Evolutionary conservation across 2,888 invertebrate genomes (phyloP).

Genomic region (Limnephilus auricula): DNA sequence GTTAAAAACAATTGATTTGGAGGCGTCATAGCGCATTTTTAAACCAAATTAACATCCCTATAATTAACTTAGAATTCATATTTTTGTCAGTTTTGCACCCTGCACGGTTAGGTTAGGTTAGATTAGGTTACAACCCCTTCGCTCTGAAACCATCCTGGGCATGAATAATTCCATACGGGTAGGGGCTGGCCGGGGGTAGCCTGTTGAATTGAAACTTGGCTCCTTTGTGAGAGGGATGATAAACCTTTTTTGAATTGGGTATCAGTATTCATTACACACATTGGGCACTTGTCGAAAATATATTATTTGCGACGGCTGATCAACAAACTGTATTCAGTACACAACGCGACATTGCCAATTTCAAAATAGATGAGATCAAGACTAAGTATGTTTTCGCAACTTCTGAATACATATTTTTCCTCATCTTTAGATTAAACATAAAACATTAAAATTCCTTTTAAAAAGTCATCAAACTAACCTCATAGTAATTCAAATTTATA

Average conservation of each 20-base stretch:
- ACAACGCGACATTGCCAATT: neutral
- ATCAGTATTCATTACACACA: constrained; percentile 36
- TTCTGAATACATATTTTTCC: neutral
- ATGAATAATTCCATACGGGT: constrained; percentile 37
- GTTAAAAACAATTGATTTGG: neutral
- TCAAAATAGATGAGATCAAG: neutral
- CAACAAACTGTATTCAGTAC: neutral
- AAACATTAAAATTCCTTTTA: no score
- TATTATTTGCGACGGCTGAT: constrained; percentile 6
- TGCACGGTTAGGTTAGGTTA: neutral
- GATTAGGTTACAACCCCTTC: neutral
- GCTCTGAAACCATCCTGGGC: neutral
- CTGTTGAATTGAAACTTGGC: constrained; percentile 40
- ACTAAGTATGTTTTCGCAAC: neutral
- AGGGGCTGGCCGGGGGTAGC: constrained; percentile 7
- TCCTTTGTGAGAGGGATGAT: constrained; percentile 19
- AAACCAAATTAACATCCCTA: neutral
- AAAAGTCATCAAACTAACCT: neutral
- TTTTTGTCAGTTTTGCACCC: neutral
- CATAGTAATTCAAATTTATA: no score
- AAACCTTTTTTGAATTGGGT: constrained; percentile 26
- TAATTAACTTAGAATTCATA: neutral
- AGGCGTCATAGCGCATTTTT: neutral
- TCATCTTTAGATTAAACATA: neutral
- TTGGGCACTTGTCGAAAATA: neutral